These are phyloP conservation scores for Rhinolophus sinicus DNA, from an alignment of 2,113 vertebrate genomes.

Conservation along the genomic window DNA sequence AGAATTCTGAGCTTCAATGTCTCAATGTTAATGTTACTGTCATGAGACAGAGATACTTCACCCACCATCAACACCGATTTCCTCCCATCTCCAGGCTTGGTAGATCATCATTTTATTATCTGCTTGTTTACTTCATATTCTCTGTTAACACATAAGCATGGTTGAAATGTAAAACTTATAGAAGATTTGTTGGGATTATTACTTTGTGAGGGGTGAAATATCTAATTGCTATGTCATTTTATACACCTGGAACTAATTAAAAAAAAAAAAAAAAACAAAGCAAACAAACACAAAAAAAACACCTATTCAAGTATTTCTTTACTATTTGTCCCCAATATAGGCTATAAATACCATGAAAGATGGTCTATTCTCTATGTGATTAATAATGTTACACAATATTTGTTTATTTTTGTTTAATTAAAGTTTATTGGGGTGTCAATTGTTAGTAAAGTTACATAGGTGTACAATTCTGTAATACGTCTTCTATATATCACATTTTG, in stretches of 20 bases:
- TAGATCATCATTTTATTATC: background rate
- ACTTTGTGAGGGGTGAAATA: no score
- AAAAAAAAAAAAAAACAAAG: no score
- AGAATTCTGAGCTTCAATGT: background rate
- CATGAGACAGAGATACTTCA: background rate
- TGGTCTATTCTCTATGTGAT: background rate
- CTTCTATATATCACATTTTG: no score
- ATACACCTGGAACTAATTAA: no score
- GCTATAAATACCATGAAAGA: background rate
- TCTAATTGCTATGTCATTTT: no score
- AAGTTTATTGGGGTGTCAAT: no score
- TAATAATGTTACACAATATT: background rate
- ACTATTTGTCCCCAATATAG: background rate
- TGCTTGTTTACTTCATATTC: background rate
- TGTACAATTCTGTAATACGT: no score
- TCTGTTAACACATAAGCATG: background rate
- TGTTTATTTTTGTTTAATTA: background rate
- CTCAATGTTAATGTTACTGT: background rate
- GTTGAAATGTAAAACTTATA: background rate
- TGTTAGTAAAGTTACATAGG: no score
- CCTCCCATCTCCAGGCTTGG: background rate
- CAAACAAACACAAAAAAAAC: no score
- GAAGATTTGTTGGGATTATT: no score
- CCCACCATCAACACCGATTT: background rate
- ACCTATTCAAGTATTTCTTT: background rate